Evolutionary conservation across 2,113 vertebrate genomes (phyloP).

Genomic region (Brachypteracias leptosomus): DNA sequence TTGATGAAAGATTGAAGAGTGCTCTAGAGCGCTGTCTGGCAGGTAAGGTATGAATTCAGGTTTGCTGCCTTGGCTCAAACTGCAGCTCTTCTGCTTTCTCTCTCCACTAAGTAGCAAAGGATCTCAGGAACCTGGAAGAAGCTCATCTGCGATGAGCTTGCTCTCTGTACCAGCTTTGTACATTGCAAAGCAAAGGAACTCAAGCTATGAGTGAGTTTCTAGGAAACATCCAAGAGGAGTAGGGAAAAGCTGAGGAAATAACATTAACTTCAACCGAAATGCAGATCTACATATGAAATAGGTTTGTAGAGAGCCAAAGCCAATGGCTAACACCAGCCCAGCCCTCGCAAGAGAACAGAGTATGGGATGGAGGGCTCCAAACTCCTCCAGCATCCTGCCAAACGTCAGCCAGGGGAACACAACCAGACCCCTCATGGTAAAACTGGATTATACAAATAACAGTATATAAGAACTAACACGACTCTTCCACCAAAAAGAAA

Average conservation of each 20-base stretch:
- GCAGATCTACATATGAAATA: background rate
- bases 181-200: background rate
- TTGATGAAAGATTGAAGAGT: background rate
- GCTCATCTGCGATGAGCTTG: background rate
- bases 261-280: background rate
- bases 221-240: background rate
- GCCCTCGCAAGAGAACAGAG: background rate
- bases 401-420: background rate
- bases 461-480: background rate
- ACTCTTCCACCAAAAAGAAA: background rate
- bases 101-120: background rate
- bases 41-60: background rate
- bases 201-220: background rate
- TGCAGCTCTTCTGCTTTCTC: background rate
- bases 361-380: background rate
- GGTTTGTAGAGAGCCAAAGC: background rate
- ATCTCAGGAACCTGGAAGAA: background rate
- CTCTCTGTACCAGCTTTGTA: background rate
- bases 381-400: background rate
- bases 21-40: background rate
- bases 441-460: background rate
- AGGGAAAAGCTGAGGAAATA: background rate
- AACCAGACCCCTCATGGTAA: background rate
- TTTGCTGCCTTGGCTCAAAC: background rate
- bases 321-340: background rate